These are phyloP conservation scores for Sebastes iracundus DNA, from an alignment of 2,797 vertebrate genomes.

Conservation along the genomic window DNA sequence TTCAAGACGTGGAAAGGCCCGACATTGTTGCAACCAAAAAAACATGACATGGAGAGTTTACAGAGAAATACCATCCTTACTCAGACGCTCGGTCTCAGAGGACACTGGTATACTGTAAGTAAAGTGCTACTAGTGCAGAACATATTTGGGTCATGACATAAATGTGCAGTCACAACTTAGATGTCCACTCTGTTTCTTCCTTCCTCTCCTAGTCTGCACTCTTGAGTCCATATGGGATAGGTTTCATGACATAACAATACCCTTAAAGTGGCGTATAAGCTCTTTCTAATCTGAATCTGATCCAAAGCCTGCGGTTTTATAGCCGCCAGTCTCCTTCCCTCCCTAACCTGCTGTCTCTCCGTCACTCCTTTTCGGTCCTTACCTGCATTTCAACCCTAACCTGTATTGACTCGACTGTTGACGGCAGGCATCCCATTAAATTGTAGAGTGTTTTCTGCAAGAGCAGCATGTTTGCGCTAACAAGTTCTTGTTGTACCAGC, in stretches of 20 bases:
- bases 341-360: background rate
- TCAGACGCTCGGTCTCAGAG: constrained; percentile 24
- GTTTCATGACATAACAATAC: constrained; percentile 10
- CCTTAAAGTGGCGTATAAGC: background rate
- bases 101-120: constrained; percentile 23
- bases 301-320: constrained; percentile 2
- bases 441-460: constrained; percentile 16
- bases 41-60: constrained; percentile 43
- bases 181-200: constrained; percentile 20
- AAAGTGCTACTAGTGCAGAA: constrained; percentile 55
- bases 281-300: constrained; percentile 12
- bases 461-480: constrained; percentile 56
- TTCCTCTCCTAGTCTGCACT: constrained; percentile 21
- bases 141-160: constrained; percentile 69
- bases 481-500: constrained; percentile 43
- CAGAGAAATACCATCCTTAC: constrained; percentile 23
- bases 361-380: background rate
- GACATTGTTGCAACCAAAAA: constrained; percentile 30
- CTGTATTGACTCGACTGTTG: constrained; percentile 8
- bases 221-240: constrained; percentile 16
- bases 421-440: constrained; percentile 31
- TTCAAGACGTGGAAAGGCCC: constrained; percentile 47
- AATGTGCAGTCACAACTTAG: constrained; percentile 46
- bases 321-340: background rate
- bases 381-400: constrained; percentile 34